phyloP scores from a whole-genome alignment of 2,888 invertebrate species.

The Nephrocerus scutellatus region DNA sequence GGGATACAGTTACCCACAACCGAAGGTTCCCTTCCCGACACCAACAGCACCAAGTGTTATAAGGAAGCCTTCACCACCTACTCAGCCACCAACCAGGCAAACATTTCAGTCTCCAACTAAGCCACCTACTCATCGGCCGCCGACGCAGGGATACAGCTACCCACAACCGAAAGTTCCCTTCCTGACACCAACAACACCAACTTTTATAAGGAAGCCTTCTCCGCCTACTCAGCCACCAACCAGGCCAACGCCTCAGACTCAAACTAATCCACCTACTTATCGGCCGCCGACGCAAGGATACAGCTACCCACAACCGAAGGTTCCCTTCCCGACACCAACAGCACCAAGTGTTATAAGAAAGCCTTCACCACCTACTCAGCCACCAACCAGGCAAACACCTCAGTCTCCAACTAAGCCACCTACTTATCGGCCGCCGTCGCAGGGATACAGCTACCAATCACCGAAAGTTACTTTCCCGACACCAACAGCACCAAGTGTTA shows the following conservation, averaged over 20 bases:
- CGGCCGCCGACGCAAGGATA: slow-evolving; percentile 26
- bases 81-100: slow-evolving; percentile 11
- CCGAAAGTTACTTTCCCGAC: too few species aligned
- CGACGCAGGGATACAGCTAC: neutral
- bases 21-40: slow-evolving; percentile 25
- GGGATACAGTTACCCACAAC: slow-evolving; percentile 32
- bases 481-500: slow-evolving; percentile 14
- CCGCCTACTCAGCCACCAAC: slow-evolving; percentile 14
- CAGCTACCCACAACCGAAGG: slow-evolving; percentile 25
- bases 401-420: too few species aligned
- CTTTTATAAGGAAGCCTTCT: slow-evolving; percentile 23
- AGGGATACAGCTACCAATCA: slow-evolving; percentile 1
- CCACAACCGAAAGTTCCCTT: slow-evolving; percentile 9
- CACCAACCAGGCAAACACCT: too few species aligned
- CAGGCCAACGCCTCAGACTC: slow-evolving; percentile 16
- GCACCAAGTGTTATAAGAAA: too few species aligned
- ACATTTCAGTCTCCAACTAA: too few species aligned
- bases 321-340: slow-evolving; percentile 24
- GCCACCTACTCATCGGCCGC: too few species aligned
- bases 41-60: too few species aligned
- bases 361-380: too few species aligned
- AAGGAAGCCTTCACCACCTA: slow-evolving; percentile 10
- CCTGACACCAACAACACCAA: slow-evolving; percentile 15
- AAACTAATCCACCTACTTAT: slow-evolving; percentile 18
- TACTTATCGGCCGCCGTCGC: too few species aligned